Base-by-base conservation (phyloP, 2,797 vertebrate genomes). In the Takifugu ocellatus region DNA sequence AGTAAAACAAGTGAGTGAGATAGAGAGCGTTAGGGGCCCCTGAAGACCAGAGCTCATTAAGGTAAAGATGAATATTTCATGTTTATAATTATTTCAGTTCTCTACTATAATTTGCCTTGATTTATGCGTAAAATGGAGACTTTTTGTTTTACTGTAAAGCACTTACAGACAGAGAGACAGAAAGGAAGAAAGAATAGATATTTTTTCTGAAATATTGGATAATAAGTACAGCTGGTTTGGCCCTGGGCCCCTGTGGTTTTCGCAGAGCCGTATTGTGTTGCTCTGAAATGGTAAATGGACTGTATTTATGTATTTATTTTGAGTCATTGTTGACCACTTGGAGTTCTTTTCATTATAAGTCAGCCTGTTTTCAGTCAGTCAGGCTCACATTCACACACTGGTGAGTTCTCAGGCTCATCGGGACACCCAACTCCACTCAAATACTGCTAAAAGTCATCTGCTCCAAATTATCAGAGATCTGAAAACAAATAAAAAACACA, bases 81-180 rank as follows among this genome's bases (percentile, higher is more conserved):
- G 70, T 90, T 88, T 90, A 91, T 90, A 88, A 91, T 90, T 91
- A 84, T 90, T 91, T 91, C 80, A 89, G 77, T 88, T 84, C 77
- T 84, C 74, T 26, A 25, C 70, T 67, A 61, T 84, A 86, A 85
- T 90, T 87, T 84, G 83, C 84, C 79, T 82, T 86, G 79, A 91
- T 91, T 89, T 86, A 74, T 72, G 70, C 84, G 82, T 77, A 71
- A 88, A 87, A 77, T 71, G 65, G 82, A 86, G 63, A 54, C 71
- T 79, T 80, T 82, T 85, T 66, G 70, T 78, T 84, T 78, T 72
- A 85, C 84, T 82, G 81, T 75, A 75, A 54, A 72, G 77, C 80
- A 84, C 83, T 84, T 57, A 64, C 58, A 61, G 55, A 9, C 29
- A 33, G 36, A 26, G 7, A 10, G 25, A 17, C 29, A 42, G 5